A percentile compares a stretch with the other conserved stretches of the same genome.
Conservation (phyloP, 2,888 invertebrate genomes). For the Crematogaster levior region DNA sequence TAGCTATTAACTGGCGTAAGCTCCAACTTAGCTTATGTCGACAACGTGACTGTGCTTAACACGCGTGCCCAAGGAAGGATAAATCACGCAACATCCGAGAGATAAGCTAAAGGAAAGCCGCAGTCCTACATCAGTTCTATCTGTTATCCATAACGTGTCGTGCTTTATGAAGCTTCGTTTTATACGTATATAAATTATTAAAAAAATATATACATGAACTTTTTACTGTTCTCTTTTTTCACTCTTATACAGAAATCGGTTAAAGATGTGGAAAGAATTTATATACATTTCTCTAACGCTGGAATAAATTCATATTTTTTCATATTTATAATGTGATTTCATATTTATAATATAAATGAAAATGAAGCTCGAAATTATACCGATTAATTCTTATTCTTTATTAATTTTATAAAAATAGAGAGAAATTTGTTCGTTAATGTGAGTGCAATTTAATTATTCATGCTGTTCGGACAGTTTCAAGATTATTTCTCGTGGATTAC, state of each 20-base stretch:
- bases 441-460: conserved; percentile 23
- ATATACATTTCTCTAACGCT: neutral
- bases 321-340: neutral
- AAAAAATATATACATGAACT: neutral
- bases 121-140: neutral
- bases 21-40: conserved; percentile 55
- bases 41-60: conserved; percentile 52
- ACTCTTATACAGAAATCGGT: neutral
- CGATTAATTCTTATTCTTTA: neutral
- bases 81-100: conserved; percentile 40
- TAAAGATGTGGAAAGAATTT: neutral
- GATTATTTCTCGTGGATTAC: conserved; percentile 37
- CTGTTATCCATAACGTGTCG: neutral
- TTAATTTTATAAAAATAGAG: neutral
- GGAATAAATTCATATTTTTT: neutral
- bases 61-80: conserved; percentile 45
- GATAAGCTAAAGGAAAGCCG: conserved; percentile 41
- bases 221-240: neutral
- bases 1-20: conserved; percentile 59
- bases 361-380: neutral
- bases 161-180: neutral
- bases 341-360: no score
- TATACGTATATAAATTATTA: neutral
- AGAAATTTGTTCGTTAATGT: conserved; percentile 5
- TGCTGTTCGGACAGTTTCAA: conserved; percentile 23